Base-by-base conservation (phyloP, 2,797 vertebrate genomes). In the Epinephelus malabaricus region DNA sequence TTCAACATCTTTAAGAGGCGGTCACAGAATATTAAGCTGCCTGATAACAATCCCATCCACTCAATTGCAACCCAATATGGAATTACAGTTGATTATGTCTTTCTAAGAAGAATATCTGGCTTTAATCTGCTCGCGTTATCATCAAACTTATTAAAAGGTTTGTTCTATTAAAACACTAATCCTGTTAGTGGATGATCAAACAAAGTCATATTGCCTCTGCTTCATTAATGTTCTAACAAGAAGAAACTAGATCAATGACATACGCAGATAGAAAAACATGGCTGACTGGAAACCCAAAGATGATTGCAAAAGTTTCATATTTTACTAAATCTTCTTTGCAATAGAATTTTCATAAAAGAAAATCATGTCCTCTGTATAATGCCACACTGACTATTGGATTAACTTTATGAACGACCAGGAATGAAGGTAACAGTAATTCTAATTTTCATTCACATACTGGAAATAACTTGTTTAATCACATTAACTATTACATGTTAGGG, bases 121-220 rank as follows among this genome's bases (percentile, higher is more conserved):
- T 80, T 79, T 69, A 76, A 91, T 91, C 85, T 65, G 74, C 73
- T 1, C 49, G 84, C 34, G 71, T 87, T 88, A 92, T 93, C 91
- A 82, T 88, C 81, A 84, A 79, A 88, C 75, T 62, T 87, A 84
- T 91, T 92, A 87, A 89, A 86, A 89, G 81, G 76, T 88, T 88
- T 88, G 84, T 85, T 87, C 78, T 76, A 72, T 86, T 85, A 73
- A 88, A 89, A 91, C 72, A 76, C 62, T 92, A 93, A 92, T 93
- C 88, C 80, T 81, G 84, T 92, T 90, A 91, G 76, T 30, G 72
- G 69, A 73, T 82, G 88, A 93, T 93, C 86, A 91, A 90, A 92
- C 81, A 79, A 51, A 72, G 68, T 83, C 61, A 49, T 71, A 79
- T 73, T 76, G 78, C 63, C 66, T 79, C 82, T 30, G 38, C 81